These are phyloP conservation scores for Rhingia campestris DNA, from an alignment of 2,888 invertebrate genomes.

Conservation along the genomic window DNA sequence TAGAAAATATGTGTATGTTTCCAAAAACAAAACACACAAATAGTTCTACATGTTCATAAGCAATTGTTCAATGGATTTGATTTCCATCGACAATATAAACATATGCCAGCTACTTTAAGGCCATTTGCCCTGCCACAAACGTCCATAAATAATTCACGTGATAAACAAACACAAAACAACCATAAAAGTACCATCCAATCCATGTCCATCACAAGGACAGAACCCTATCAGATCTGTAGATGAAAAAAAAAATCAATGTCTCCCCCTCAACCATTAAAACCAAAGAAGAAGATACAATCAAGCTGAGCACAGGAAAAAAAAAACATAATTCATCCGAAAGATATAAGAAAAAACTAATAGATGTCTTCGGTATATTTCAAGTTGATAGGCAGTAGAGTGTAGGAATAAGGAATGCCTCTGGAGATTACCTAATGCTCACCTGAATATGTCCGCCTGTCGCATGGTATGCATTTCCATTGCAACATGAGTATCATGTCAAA, in stretches of 20 bases:
- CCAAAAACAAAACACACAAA: too few relatives aligned
- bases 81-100: constrained; percentile 9
- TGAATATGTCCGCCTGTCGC: background rate
- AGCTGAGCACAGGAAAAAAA: constrained; percentile 3
- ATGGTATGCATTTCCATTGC: constrained; percentile 51
- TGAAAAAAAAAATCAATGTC: constrained; percentile 23
- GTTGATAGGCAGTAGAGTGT: background rate
- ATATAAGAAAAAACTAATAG: constrained; percentile 58
- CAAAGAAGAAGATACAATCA: background rate
- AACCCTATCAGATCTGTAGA: background rate
- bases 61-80: background rate
- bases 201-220: constrained; percentile 15
- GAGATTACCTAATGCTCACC: constrained; percentile 22
- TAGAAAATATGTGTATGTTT: too few relatives aligned
- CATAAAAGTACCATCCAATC: constrained; percentile 11
- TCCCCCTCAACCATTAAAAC: background rate
- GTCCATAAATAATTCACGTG: constrained; percentile 62
- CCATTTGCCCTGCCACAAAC: constrained; percentile 18
- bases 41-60: too few relatives aligned
- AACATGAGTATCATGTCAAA: background rate
- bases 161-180: constrained; percentile 22
- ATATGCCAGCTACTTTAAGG: constrained; percentile 17
- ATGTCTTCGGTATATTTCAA: constrained; percentile 43
- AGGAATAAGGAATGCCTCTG: background rate
- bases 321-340: constrained; percentile 19